A percentile compares a stretch with the other conserved stretches of the same genome.
These are phyloP conservation scores for Anarhynchus alexandrinus DNA, from an alignment of 2,113 vertebrate genomes.

Conservation along the genomic window DNA sequence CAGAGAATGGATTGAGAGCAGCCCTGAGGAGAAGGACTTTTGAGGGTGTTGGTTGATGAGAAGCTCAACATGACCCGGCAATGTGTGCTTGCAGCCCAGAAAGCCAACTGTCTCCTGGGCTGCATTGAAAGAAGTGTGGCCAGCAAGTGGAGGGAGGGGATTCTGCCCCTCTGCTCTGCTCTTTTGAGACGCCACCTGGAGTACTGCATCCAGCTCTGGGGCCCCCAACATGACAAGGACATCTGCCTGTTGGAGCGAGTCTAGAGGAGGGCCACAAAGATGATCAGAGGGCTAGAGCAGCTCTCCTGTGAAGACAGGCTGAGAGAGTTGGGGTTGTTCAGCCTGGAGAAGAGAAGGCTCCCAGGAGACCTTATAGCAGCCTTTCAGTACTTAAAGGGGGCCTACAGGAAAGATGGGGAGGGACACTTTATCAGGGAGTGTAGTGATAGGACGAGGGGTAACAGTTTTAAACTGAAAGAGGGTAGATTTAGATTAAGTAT, in stretches of 20 bases:
- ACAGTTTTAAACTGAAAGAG: neutral
- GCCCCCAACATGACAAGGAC: neutral
- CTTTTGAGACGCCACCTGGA: neutral
- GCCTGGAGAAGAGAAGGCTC: neutral
- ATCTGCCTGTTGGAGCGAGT: neutral
- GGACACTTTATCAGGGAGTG: neutral
- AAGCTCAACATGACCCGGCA: neutral
- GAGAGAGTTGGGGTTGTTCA: neutral
- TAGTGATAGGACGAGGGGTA: neutral
- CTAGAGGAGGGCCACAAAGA: no score
- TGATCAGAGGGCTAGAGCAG: no score
- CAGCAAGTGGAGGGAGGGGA: neutral
- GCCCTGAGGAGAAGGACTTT: no score
- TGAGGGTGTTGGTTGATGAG: no score
- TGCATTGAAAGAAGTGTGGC: neutral
- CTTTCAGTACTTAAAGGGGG: neutral
- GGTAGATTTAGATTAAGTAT: neutral
- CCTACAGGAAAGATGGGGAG: neutral
- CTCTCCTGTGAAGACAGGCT: neutral
- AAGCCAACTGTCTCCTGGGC: neutral
- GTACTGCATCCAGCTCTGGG: no score
- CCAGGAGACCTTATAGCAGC: neutral
- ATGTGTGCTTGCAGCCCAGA: neutral
- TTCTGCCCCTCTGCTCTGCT: neutral
- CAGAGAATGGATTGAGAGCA: no score